A percentile compares a stretch with the other conserved stretches of the same genome.
phyloP scores from a whole-genome alignment of 2,797 vertebrate genomes.

The Hoplostethus mediterraneus region DNA sequence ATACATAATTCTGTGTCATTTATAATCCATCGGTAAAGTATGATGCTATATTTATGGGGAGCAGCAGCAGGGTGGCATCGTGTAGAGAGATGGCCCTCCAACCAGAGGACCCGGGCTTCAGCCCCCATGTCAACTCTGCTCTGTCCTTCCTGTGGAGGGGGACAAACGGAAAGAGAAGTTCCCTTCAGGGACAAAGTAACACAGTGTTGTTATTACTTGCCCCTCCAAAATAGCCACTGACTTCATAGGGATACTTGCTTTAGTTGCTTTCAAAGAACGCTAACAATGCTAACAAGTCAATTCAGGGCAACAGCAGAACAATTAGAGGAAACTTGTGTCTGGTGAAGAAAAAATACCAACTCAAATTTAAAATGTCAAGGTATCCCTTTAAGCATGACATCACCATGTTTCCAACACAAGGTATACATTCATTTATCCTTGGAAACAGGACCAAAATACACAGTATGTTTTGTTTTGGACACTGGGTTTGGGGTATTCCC shows the following conservation, averaged over 20 bases:
- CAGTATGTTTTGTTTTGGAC: slow-evolving; percentile 42
- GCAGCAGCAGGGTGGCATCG: too few relatives aligned
- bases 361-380: slow-evolving; percentile 16
- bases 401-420: slow-evolving; percentile 16
- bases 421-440: slow-evolving; percentile 23
- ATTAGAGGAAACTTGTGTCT: neutral
- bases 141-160: too few relatives aligned
- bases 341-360: slow-evolving; percentile 9
- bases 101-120: too few relatives aligned
- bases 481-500: slow-evolving; percentile 26
- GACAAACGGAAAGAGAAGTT: too few relatives aligned
- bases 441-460: too few relatives aligned
- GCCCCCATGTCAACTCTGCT: neutral
- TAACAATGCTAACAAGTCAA: too few relatives aligned
- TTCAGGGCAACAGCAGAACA: too few relatives aligned
- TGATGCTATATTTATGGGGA: neutral
- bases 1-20: neutral
- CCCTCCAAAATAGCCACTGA: neutral
- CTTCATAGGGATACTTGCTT: slow-evolving; percentile 2
- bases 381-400: slow-evolving; percentile 32
- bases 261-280: too few relatives aligned
- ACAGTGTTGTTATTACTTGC: neutral
- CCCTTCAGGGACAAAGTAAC: too few relatives aligned
- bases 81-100: too few relatives aligned
- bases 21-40: neutral